Conservation (phyloP, 2,797 vertebrate species). For the Rhinophrynus dorsalis region DNA sequence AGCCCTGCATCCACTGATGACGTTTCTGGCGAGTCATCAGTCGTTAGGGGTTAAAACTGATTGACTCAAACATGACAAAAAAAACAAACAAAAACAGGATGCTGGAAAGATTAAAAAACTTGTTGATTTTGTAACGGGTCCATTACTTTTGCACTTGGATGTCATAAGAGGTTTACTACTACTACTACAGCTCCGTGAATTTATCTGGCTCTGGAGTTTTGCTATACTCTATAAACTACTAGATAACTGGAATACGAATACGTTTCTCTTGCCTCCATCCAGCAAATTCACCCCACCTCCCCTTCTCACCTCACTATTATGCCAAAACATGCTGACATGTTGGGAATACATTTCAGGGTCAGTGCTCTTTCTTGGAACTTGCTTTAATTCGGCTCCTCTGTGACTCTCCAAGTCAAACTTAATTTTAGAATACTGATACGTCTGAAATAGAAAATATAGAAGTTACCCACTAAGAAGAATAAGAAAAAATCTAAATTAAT, state of each 20-base stretch:
- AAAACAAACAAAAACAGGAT: too few relatives aligned
- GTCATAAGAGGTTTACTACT: too few relatives aligned
- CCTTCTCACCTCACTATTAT: neutral
- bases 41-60: too few relatives aligned
- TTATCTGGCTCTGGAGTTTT: too few relatives aligned
- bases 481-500: too few relatives aligned
- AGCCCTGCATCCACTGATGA: too few relatives aligned
- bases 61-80: too few relatives aligned
- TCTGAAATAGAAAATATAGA: slow-evolving; percentile 1
- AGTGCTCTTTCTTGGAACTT: slow-evolving; percentile 5
- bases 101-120: neutral
- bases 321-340: neutral
- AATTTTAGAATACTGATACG: slow-evolving; percentile 7
- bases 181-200: too few relatives aligned
- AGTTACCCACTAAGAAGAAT: too few relatives aligned
- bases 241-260: neutral
- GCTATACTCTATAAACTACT: too few relatives aligned
- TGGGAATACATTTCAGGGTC: slow-evolving; percentile 10
- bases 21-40: too few relatives aligned
- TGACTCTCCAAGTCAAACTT: slow-evolving; percentile 15
- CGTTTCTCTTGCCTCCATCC: neutral
- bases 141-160: too few relatives aligned
- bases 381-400: slow-evolving; percentile 15
- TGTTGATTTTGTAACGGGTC: neutral
- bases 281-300: neutral